phyloP scores from a whole-genome alignment of 2,888 invertebrate species.

The Apantesis nais region DNA sequence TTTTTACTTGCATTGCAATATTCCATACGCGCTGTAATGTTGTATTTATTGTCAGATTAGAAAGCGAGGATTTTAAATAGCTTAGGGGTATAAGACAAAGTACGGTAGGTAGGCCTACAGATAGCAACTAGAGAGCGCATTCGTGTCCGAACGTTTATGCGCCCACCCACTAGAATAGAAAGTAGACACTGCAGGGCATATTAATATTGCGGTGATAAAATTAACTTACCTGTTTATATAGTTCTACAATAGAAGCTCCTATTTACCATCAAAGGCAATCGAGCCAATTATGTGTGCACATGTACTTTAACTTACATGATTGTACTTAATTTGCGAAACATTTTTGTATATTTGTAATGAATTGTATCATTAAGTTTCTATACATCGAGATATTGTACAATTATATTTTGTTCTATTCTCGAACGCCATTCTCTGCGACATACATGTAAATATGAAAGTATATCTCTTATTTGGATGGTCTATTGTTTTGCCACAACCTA shows the following conservation, averaged over 20 bases:
- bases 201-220: constrained; percentile 51
- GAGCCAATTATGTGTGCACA: constrained; percentile 27
- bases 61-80: constrained; percentile 65
- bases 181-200: constrained; percentile 72
- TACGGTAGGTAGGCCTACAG: constrained; percentile 62
- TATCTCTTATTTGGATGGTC: constrained; percentile 54
- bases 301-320: constrained; percentile 41
- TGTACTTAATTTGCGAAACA: constrained; percentile 50
- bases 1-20: background rate
- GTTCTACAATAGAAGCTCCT: constrained; percentile 9
- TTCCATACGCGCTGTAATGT: background rate
- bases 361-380: constrained; percentile 36
- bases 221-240: constrained; percentile 38
- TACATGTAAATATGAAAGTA: constrained; percentile 35
- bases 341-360: constrained; percentile 39
- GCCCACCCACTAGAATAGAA: constrained; percentile 74
- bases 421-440: constrained; percentile 19
- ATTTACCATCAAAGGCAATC: constrained; percentile 1
- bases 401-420: constrained; percentile 34
- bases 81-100: constrained; percentile 73
- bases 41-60: constrained; percentile 55
- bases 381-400: constrained; percentile 24
- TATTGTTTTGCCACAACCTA: constrained; percentile 55
- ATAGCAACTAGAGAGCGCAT: constrained; percentile 70
- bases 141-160: constrained; percentile 71